Conservation (phyloP, 2,113 vertebrate genomes). For the Takifugu bimaculatus region DNA sequence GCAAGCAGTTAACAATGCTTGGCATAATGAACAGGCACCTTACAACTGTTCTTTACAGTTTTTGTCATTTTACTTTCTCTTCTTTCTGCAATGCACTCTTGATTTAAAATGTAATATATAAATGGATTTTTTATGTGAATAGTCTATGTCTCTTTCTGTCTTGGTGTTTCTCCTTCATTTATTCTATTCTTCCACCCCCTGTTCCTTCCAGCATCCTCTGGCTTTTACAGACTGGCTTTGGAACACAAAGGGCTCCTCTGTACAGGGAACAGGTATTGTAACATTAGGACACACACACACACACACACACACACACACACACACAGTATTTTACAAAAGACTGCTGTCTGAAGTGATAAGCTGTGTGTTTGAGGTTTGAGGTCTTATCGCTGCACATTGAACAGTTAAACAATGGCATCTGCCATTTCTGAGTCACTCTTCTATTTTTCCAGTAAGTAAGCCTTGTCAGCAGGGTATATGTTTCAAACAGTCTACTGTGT, state of each 20-base stretch:
- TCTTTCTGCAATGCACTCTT: not conserved
- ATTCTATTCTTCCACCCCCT: conserved; percentile 19
- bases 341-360: not conserved
- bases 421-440: conserved; percentile 15
- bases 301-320: not conserved
- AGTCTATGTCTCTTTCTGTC: conserved; percentile 27
- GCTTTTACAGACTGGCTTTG: conserved; percentile 84
- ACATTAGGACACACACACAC: conserved; percentile 22
- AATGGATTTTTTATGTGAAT: too few relatives aligned
- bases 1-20: conserved; percentile 9
- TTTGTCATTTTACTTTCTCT: not conserved
- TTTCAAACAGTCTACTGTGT: conserved; percentile 6
- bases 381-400: not conserved
- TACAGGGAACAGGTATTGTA: conserved; percentile 79
- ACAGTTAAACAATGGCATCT: not conserved
- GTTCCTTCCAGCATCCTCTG: conserved; percentile 79
- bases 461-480: conserved; percentile 1
- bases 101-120: not conserved
- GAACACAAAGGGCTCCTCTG: conserved; percentile 87
- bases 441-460: conserved; percentile 12
- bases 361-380: not conserved
- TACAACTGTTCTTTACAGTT: not conserved
- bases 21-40: not conserved
- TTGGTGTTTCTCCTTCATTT: conserved; percentile 61
- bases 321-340: conserved; percentile 9